Base-by-base conservation (phyloP, 2,797 vertebrate species). In the Columba guinea region DNA sequence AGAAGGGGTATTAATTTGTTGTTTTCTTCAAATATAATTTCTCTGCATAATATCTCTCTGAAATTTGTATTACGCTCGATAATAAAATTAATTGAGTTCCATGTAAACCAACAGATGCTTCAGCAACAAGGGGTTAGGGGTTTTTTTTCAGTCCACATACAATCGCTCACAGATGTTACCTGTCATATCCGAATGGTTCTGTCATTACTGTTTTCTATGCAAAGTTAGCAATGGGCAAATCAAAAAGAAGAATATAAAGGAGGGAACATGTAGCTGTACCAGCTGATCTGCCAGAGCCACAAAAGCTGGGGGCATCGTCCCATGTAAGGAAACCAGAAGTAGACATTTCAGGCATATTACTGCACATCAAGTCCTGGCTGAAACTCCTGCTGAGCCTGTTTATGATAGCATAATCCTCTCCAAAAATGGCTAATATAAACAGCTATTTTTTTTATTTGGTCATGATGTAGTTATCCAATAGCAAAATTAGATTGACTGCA, bases 351-450 rank as follows among this genome's bases (percentile, higher is more conserved):
- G 87, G 69, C 24, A 21, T 71, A 77, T 67, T 89, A 81, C 41
- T 82, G 68, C 93, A 84, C 95, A 56, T 84, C 73, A 85, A 90
- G 63, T 62, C 51, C 64, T 27, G 71, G 84, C 24, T 86, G 75
- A 91, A 96, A 89, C 67, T 91, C 96, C 96, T 97, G 89, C 95
- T 96, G 94, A 89, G 91, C 84, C 87, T 96, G 95, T 97, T 97
- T 97, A 97, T 87, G 94, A 87, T 80, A 95, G 87, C 53, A 63
- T 95, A 96, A 97, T 95, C 91, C 94, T 97, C 94, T 95, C 69
- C 68, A 90, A 97, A 97, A 93, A 26, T 16, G 20, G 89, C 53
- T 91, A 93, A 82, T 87, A 89, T 26, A 90, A 96, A 95, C n/a
- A 62, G 90, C 81, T 94, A 70, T 85, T 87, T 82, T 82, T 82